Conservation (phyloP, 1,140 invertebrate genomes). For the Phocides pigmalion region DNA sequence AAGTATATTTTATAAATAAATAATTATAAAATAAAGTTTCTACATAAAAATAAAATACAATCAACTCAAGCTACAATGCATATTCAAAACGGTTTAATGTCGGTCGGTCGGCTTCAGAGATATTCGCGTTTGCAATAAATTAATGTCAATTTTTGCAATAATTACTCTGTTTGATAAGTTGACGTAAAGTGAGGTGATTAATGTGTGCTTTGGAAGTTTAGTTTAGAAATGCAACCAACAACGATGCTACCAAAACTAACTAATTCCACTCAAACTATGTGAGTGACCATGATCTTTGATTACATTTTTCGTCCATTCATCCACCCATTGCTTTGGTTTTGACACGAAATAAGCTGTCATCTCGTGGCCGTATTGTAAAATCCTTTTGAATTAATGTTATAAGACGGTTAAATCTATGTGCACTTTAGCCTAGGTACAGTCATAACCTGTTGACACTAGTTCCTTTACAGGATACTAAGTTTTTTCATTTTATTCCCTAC, state of each 20-base stretch:
- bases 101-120: slow-evolving; percentile 39
- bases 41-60: not conserved
- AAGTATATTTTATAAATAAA: too few species aligned
- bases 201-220: slow-evolving; percentile 38
- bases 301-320: too few species aligned
- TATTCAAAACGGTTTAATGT: not conserved
- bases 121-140: slow-evolving; percentile 35
- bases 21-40: too few species aligned
- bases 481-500: too few species aligned
- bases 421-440: not conserved
- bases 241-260: slow-evolving; percentile 72
- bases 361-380: not conserved
- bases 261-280: slow-evolving; percentile 77
- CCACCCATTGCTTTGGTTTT: slow-evolving; percentile 13
- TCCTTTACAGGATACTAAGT: not conserved
- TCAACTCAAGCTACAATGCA: not conserved
- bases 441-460: slow-evolving; percentile 22
- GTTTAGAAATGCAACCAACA: slow-evolving; percentile 62
- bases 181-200: slow-evolving; percentile 34
- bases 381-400: not conserved
- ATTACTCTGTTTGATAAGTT: slow-evolving; percentile 32
- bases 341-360: slow-evolving; percentile 3
- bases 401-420: too few species aligned
- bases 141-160: slow-evolving; percentile 35
- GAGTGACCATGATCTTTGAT: slow-evolving; percentile 53